phyloP scores from a whole-genome alignment of 2,888 invertebrate genomes.

The Harmothoe impar region DNA sequence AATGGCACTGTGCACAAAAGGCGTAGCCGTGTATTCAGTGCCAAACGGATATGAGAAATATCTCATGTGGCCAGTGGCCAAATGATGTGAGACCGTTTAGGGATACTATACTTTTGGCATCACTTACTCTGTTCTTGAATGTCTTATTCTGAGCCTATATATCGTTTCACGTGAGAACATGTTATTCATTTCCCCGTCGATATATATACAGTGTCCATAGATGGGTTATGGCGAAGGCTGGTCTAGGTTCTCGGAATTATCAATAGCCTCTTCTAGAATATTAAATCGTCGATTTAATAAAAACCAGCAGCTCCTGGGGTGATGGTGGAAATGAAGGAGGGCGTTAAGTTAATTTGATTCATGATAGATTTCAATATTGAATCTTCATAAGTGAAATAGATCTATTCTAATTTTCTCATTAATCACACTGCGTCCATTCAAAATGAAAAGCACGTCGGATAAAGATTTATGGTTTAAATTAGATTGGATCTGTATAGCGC shows the following conservation, averaged over 20 bases:
- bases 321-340: constrained; percentile 9
- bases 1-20: constrained; percentile 29
- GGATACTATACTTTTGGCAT: background rate
- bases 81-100: constrained; percentile 32
- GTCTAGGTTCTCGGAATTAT: constrained; percentile 1
- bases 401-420: constrained; percentile 43
- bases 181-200: background rate
- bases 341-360: background rate
- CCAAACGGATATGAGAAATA: constrained; percentile 48
- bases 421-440: background rate
- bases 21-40: constrained; percentile 16
- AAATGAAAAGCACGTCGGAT: background rate
- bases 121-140: background rate
- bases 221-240: background rate
- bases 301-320: background rate
- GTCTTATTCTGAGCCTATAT: background rate
- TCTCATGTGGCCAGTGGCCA: constrained; percentile 33
- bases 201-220: background rate
- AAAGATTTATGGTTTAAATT: constrained; percentile 44
- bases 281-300: constrained; percentile 14
- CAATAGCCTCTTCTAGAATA: background rate
- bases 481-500: background rate
- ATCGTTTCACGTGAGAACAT: background rate
- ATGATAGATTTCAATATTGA: constrained; percentile 52
- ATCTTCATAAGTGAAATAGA: constrained; percentile 49